phyloP scores from a whole-genome alignment of 1,140 invertebrate genomes.

The Nilaparvata lugens region DNA sequence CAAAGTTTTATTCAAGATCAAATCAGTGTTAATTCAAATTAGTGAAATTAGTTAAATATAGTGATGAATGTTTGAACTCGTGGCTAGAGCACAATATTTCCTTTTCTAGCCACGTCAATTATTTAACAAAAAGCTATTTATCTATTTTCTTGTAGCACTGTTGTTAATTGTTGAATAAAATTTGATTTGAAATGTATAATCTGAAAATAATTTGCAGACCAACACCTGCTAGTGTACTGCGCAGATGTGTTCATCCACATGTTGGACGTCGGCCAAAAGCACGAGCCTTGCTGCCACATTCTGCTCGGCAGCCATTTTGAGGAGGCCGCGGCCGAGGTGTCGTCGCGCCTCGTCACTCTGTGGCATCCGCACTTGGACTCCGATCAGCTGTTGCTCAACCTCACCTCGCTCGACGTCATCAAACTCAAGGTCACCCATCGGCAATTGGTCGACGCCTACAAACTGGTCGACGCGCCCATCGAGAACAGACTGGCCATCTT shows the following conservation, averaged over 20 bases:
- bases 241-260: conserved; percentile 69
- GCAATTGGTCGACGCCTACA: conserved; percentile 56
- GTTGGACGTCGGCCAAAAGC: conserved; percentile 64
- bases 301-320: conserved; percentile 29
- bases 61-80: too few relatives aligned
- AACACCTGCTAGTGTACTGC: conserved; percentile 66
- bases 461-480: conserved; percentile 23
- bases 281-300: conserved; percentile 72
- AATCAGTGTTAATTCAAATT: too few relatives aligned
- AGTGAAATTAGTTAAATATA: too few relatives aligned
- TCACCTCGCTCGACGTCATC: conserved; percentile 59
- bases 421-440: conserved; percentile 48
- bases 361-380: conserved; percentile 31
- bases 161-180: too few relatives aligned
- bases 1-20: too few relatives aligned
- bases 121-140: too few relatives aligned
- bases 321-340: not conserved
- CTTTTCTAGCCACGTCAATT: too few relatives aligned
- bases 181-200: too few relatives aligned
- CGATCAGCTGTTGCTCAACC: conserved; percentile 43
- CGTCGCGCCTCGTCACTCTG: too few relatives aligned
- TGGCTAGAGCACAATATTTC: too few relatives aligned
- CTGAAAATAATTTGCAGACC: conserved; percentile 39
- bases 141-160: too few relatives aligned
- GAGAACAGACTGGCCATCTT: conserved; percentile 56